Evolutionary conservation across 2,113 vertebrate species (phyloP), one percentile per base, ranked within the genome.

Genomic region (Macaca nemestrina): DNA sequence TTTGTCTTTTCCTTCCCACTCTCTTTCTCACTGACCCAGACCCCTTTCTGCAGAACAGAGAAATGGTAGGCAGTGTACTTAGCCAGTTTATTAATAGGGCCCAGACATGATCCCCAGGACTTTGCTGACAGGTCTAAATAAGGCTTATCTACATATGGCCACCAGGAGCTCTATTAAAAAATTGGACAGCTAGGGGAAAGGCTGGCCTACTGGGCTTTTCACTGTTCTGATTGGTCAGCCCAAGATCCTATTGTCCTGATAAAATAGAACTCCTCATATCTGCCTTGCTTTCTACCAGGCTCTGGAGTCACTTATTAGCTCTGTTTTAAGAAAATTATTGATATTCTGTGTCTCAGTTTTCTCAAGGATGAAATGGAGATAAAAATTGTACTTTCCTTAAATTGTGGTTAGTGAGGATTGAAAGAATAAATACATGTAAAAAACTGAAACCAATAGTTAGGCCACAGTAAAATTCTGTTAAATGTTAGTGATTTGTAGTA

Each of bases 311-410:
- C 12, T 80, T 45, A 84, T 64, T 30, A 64, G 50, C 52, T 75
- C 64, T 88, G 61, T 52, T 75, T 70, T 90, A 16, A 90, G 75
- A 90, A 86, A 67, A 83, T 52, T 35, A 79, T 45, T 92, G 96
- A 59, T 90, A 43, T 92, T 90, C 88, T 23, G 2, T 78, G 32
- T 78, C 32, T 70, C 61, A n/a, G 38, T 64, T 90, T 96, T 87
- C 30, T 92, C 73, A 75, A 13, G 18, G 89, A 68, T 83, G 75
- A 94, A 87, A 80, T 86, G n/a, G 30, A 94, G 79, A 40, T 84
- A 88, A 67, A 75, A 93, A 48, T 35, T 79, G 50, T 45, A 67
- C 43, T 81, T 59, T 9, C 0, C 30, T 84, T 87, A 70, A 78
- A 38, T 30, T 23, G 35, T n/a, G 25, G 10, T 81, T 64, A 52